These are phyloP conservation scores for Heliopora coerulea DNA, from an alignment of 92 coral and sea anemone genomes.

Conservation along the genomic window DNA sequence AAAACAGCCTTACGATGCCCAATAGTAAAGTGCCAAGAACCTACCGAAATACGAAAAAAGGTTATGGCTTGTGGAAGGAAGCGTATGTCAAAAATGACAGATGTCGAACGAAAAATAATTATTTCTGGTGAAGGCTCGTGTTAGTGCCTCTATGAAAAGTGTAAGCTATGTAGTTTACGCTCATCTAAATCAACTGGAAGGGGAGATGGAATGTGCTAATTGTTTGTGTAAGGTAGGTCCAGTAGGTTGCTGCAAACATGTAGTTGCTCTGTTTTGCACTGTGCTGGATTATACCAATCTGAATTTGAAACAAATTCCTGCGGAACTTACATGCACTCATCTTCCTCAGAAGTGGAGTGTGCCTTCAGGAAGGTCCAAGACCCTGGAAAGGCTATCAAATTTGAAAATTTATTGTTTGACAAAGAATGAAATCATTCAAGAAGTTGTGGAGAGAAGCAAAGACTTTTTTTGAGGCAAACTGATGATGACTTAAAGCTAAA, in stretches of 20 bases:
- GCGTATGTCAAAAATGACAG: slow-evolving; percentile 28
- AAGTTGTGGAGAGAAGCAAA: no score
- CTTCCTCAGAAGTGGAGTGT: slow-evolving; percentile 61
- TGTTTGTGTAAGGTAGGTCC: slow-evolving; percentile 59
- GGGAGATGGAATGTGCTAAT: slow-evolving; percentile 42
- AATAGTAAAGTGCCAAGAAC: slow-evolving; percentile 47
- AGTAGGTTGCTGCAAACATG: slow-evolving; percentile 64
- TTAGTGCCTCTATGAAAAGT: slow-evolving; percentile 60
- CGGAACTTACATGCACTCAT: slow-evolving; percentile 59
- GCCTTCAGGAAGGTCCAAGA: slow-evolving; percentile 46
- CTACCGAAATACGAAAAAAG: slow-evolving; percentile 49
- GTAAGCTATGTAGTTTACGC: slow-evolving; percentile 45
- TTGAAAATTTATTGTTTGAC: slow-evolving; percentile 27
- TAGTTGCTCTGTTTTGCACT: slow-evolving; percentile 54
- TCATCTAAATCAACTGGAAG: slow-evolving; percentile 22
- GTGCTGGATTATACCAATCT: slow-evolving; percentile 27
- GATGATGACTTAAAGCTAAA: no score
- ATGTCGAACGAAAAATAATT: slow-evolving; percentile 13
- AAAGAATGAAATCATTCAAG: no score
- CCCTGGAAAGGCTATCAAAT: slow-evolving; percentile 45
- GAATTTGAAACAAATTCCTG: slow-evolving; percentile 53
- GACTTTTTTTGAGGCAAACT: no score
- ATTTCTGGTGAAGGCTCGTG: slow-evolving; percentile 47
- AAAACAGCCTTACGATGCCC: slow-evolving; percentile 46
- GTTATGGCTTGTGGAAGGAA: slow-evolving; percentile 43